A percentile compares a stretch with the other conserved stretches of the same genome.
These are phyloP conservation scores for Pentalonia nigronervosa DNA, from an alignment of 1,140 invertebrate species.

Conservation along the genomic window DNA sequence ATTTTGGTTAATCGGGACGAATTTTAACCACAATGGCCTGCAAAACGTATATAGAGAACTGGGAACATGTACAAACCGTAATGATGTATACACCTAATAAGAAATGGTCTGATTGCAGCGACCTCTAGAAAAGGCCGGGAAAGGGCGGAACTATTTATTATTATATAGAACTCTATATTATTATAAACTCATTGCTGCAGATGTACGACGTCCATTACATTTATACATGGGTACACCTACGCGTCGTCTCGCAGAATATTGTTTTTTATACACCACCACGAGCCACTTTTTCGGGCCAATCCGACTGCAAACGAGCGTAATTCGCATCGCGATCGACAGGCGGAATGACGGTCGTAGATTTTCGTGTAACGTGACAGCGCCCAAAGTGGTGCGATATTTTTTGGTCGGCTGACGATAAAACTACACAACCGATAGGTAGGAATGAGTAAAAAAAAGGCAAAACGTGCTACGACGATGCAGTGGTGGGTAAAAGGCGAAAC, in stretches of 20 bases:
- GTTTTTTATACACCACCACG: neutral
- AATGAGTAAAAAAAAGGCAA: neutral
- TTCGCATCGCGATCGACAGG: neutral
- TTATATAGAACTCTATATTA: too few relatives aligned
- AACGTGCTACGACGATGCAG: neutral
- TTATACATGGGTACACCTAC: neutral
- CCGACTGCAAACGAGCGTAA: neutral
- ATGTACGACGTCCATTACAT: neutral
- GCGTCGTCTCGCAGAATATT: neutral
- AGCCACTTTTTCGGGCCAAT: neutral
- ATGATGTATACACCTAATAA: too few relatives aligned
- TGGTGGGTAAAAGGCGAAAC: neutral
- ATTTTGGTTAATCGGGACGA: too few relatives aligned
- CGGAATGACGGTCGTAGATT: neutral
- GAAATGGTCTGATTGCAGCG: neutral
- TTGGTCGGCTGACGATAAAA: neutral
- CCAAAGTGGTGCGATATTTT: neutral
- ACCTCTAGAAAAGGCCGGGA: neutral
- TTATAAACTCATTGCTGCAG: neutral
- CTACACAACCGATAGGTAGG: neutral
- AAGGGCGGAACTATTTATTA: neutral
- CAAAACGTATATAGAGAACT: too few relatives aligned
- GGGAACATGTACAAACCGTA: too few relatives aligned
- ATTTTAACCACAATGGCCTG: too few relatives aligned
- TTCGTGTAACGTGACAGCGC: neutral